Conservation (phyloP, 2,797 vertebrate genomes). For the Esox lucius region DNA sequence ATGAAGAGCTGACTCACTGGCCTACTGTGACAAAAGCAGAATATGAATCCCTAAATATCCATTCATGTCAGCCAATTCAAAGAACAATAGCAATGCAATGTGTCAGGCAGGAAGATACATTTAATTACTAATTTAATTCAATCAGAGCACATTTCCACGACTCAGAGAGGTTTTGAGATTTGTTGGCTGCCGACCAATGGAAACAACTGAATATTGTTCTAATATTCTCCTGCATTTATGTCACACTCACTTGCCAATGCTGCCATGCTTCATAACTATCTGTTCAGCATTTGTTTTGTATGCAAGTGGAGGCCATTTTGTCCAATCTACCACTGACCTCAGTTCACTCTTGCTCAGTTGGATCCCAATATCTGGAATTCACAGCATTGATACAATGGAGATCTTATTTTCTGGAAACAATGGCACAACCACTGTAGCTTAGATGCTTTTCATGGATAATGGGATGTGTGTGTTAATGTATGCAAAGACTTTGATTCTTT, state of each 20-base stretch:
- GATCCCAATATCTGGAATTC: conserved; percentile 11
- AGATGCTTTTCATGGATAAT: not conserved
- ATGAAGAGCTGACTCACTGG: not conserved
- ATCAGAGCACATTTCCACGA: not conserved
- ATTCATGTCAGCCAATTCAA: not conserved
- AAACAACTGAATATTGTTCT: not conserved
- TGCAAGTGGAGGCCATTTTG: not conserved
- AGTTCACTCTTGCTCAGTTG: conserved; percentile 17
- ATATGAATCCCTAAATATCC: not conserved
- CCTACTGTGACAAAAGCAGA: not conserved
- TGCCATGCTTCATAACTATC: not conserved
- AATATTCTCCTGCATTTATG: not conserved
- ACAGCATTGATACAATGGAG: not conserved
- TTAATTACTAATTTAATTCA: not conserved
- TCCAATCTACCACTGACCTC: conserved; percentile 18
- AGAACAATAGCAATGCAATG: not conserved
- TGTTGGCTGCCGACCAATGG: not conserved
- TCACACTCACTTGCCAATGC: not conserved
- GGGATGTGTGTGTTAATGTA: not conserved
- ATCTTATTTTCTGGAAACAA: conserved; percentile 18
- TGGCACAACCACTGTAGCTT: not conserved
- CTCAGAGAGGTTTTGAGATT: not conserved
- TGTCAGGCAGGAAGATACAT: not conserved
- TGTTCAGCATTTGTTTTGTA: conserved; percentile 5
- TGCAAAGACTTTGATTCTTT: not conserved